These are phyloP conservation scores for Picathartes gymnocephalus DNA, from an alignment of 2,113 vertebrate genomes.

Conservation along the genomic window DNA sequence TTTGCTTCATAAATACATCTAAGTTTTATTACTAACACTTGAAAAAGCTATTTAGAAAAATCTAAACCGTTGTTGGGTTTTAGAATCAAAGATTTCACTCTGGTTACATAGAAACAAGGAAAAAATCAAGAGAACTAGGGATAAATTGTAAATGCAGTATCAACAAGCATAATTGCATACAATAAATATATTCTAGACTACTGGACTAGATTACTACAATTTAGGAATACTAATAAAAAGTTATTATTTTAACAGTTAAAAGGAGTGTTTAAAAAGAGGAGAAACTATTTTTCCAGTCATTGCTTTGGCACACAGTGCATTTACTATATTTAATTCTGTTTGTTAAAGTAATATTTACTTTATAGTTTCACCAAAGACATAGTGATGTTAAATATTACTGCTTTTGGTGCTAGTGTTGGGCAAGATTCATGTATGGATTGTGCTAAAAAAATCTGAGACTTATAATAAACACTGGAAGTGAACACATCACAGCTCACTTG, in stretches of 20 bases:
- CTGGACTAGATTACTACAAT: background rate
- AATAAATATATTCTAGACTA: background rate
- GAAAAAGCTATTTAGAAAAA: background rate
- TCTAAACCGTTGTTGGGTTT: background rate
- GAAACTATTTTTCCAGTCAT: background rate
- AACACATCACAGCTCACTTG: background rate
- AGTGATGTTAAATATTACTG: background rate
- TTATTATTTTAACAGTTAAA: background rate
- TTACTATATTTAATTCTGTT: background rate
- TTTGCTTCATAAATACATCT: background rate
- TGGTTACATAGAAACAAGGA: background rate
- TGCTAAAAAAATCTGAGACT: background rate
- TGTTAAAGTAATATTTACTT: slow-evolving; percentile 2
- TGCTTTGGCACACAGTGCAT: background rate
- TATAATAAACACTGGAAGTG: background rate
- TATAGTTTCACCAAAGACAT: background rate
- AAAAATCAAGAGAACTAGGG: background rate
- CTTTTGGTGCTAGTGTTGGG: background rate
- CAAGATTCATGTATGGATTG: background rate
- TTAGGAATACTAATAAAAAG: background rate
- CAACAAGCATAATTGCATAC: background rate
- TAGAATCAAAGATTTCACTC: background rate
- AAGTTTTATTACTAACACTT: background rate
- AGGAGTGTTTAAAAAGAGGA: background rate
- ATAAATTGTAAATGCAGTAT: background rate